These are phyloP conservation scores for Acanthopagrus latus DNA, from an alignment of 2,797 vertebrate species.

Conservation along the genomic window DNA sequence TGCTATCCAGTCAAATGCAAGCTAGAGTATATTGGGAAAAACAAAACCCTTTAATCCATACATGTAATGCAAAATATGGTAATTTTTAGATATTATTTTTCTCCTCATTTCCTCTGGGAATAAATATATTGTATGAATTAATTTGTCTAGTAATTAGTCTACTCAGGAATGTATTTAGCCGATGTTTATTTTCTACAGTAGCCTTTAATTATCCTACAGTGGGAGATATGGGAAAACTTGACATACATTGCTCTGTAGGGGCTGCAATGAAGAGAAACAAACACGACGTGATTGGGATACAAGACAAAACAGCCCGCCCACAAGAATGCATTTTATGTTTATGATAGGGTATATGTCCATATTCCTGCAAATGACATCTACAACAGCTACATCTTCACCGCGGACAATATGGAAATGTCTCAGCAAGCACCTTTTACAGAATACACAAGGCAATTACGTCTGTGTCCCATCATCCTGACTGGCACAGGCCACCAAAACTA, in stretches of 20 bases:
- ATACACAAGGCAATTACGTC: too few species aligned
- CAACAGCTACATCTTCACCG: too few species aligned
- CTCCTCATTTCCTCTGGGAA: not conserved
- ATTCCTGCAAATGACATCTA: too few species aligned
- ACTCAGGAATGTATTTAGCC: conserved; percentile 4
- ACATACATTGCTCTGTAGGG: not conserved
- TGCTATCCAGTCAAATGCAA: not conserved
- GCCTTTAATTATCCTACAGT: conserved; percentile 5
- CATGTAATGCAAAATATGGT: not conserved
- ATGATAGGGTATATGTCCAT: too few species aligned
- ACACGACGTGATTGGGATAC: too few species aligned
- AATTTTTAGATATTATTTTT: not conserved
- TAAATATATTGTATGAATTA: not conserved
- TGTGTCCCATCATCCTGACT: too few species aligned
- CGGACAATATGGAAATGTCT: too few species aligned
- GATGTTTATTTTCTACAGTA: not conserved
- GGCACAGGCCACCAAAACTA: too few species aligned
- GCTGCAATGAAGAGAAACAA: not conserved
- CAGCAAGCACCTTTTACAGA: too few species aligned
- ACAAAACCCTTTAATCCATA: not conserved
- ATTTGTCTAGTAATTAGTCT: conserved; percentile 4
- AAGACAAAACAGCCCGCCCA: too few species aligned
- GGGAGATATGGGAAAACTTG: not conserved
- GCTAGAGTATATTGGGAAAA: not conserved
- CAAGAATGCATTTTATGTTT: too few species aligned